Base-by-base conservation (phyloP, 2,797 vertebrate species). In the Sternarchorhynchus goeldii region DNA sequence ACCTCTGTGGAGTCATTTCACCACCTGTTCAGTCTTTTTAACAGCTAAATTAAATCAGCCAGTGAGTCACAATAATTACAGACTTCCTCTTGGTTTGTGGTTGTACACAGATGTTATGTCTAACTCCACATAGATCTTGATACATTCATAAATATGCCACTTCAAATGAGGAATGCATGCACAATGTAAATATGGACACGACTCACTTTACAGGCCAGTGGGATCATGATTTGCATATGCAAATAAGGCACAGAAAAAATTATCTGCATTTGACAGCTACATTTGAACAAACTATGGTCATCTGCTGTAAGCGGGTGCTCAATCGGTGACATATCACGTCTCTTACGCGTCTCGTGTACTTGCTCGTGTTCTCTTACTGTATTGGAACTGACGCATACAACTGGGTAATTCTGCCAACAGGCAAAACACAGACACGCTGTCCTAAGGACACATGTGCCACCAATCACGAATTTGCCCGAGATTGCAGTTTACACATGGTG, bases 1-100 rank as follows among this genome's bases (percentile, higher is more conserved):
- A 74, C 62, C 65, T 76, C 50, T 73, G 73, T 60, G 76, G 62
- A 79, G 45, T 75, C 67, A 75, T 64, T 78, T 79, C 72, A 31
- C 70, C 66, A 84, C 80, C 76, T 84, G 82, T 76, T 79, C 68
- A 64, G 29, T 78, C 67, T 41, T 68, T 67, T 80, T 80, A 16
- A 67, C 55, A 60, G 20, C 36, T 31, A 77, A 73, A 82, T 82
- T 59, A 78, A 80, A 70, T 80, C 72, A 50, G 62, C 66, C 56
- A n/a, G 68, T 73, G 66, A 82, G 45, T 80, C 75, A 82, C 29
- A 68, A 63, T 82, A 77, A 82, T 82, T 72, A 80, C 73, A 75
- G 66, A 75, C 67, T 80, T 80, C 57, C 63, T 75, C 41, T 53
- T 32, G 16, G 29, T 45, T 66, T 78, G 66, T 69, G 65, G 32